Base-by-base conservation (phyloP, 2,113 vertebrate species). In the Pristiophorus japonicus region DNA sequence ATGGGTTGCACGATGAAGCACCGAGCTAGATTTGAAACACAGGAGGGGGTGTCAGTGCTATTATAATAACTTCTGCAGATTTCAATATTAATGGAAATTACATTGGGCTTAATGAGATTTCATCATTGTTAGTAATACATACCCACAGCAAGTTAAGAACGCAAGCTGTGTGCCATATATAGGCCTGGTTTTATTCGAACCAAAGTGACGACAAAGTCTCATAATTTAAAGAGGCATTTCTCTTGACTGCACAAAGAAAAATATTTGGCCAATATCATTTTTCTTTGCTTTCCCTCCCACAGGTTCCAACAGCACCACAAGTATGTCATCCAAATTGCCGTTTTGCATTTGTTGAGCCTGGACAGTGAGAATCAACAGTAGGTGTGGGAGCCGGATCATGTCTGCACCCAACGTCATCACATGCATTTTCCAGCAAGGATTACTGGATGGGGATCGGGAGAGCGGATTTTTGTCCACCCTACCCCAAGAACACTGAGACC, bases 41-140 rank as follows among this genome's bases (percentile, higher is more conserved):
- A 65, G 59, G n/a, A n/a, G 59, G 59, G 88, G 88, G 59, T 38
- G 88, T 38, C 88, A 63, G 88, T 92, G 88, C 27, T n/a, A 91
- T 62, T 59, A 62, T 7, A n/a, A 62, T 7, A n/a, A 22, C 59
- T 63, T 63, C 88, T 92, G 59, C 5, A 22, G 59, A 62, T 63
- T 62, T 92, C 2, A 92, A 38, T 92, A 38, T 92, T 42, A 20
- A 92, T 63, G 88, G 55, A 63, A 63, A 63, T 92, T 92, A 22
- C 88, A 65, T 22, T 4, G 34, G 55, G 34, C 30, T 92, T 63
- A 18, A 63, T 22, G 88, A 65, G 34, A 65, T 63, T 11, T 63
- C 88, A 42, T 92, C n/a, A 38, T 38, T n/a, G 59, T 92, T 22
- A 92, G 2, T 8, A 62, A 92, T 38, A 42, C 75, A 38, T 81